Base-by-base conservation (phyloP, 2,113 vertebrate genomes). In the Dasypus novemcinctus region DNA sequence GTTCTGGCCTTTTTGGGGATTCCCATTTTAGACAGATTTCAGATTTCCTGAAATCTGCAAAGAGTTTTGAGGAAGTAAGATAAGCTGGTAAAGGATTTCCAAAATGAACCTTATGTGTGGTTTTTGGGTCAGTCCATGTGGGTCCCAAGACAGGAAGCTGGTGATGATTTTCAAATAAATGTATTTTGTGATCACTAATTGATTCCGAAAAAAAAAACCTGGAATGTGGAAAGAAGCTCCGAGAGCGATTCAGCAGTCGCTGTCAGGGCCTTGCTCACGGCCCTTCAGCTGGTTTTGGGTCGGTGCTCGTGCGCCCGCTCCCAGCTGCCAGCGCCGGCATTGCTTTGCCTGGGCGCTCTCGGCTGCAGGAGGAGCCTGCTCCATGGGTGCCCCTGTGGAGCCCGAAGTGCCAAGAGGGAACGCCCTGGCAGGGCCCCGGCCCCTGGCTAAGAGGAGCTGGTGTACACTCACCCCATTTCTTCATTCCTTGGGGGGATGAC, bases 211-310 rank as follows among this genome's bases (percentile, higher is more conserved):
- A 75, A 90, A 59, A 27, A 75, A 87, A 49, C 43, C 18, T 6
- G 25, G 29, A 38, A 12, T 12, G 15, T 21, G 46, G 61, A 41
- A 54, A n/a, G 83, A 36, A 13, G 57, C 25, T 4, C 36, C 2
- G 79, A 36, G 46, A 72, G 82, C 38, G 11, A 2, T 1, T 1
- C 3, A 15, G 31, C 41, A 38, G 41, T 68, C 5, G 27, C 10
- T 12, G 1, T 7, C 2, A 0, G 49, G 0, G 14, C n/a, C 71
- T 74, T 8, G 29, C 14, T 0, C 0, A 3, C 8, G 41, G 59
- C 33, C 36, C 17, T 49, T 2, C 11, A 1, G 71, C 59, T 38
- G 20, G 1, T 14, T 15, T 66, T 29, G 29, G 33, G 4, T 23
- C 21, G 1, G 7, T 33, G 14, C 5, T 20, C 13, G 0, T 1